phyloP scores from a whole-genome alignment of 23 tunicate species.

The Clavelina lepadiformis region DNA sequence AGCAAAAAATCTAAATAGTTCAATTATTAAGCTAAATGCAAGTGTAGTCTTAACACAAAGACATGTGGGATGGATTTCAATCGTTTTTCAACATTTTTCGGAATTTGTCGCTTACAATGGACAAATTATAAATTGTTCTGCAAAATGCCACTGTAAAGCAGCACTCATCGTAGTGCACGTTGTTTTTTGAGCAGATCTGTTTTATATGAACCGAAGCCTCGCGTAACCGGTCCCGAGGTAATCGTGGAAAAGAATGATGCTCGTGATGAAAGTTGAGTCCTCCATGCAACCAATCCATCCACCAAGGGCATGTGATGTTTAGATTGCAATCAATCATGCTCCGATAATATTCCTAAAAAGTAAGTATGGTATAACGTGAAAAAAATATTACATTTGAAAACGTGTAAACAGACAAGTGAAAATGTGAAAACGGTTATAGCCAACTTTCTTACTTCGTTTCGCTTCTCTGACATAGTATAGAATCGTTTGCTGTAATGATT shows the following conservation, averaged over 20 bases:
- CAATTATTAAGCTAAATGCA: too few species aligned
- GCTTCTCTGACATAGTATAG: constrained; percentile 52
- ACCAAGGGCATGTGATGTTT: constrained; percentile 64
- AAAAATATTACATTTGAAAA: not conserved
- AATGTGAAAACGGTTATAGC: not conserved
- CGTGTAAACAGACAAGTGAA: not conserved
- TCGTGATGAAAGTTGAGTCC: constrained; percentile 88
- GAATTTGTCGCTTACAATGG: constrained; percentile 21
- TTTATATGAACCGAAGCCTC: constrained; percentile 56
- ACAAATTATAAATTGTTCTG: constrained; percentile 42
- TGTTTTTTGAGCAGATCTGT: constrained; percentile 51
- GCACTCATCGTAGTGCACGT: constrained; percentile 65
- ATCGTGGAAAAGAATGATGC: constrained; percentile 86
- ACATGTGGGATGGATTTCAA: not conserved
- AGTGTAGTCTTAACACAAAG: too few species aligned
- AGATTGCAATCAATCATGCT: constrained; percentile 78
- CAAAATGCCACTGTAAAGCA: constrained; percentile 39
- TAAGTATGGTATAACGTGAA: not conserved
- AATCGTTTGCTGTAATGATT: constrained; percentile 81
- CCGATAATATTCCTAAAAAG: constrained; percentile 61
- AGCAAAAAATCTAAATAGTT: too few species aligned
- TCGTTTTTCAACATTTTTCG: not conserved
- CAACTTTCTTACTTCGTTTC: constrained; percentile 42
- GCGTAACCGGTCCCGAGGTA: constrained; percentile 69
- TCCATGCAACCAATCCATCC: constrained; percentile 97